These are phyloP conservation scores for Zaprionus lachaisei DNA, from an alignment of 1,140 invertebrate species.

Conservation along the genomic window DNA sequence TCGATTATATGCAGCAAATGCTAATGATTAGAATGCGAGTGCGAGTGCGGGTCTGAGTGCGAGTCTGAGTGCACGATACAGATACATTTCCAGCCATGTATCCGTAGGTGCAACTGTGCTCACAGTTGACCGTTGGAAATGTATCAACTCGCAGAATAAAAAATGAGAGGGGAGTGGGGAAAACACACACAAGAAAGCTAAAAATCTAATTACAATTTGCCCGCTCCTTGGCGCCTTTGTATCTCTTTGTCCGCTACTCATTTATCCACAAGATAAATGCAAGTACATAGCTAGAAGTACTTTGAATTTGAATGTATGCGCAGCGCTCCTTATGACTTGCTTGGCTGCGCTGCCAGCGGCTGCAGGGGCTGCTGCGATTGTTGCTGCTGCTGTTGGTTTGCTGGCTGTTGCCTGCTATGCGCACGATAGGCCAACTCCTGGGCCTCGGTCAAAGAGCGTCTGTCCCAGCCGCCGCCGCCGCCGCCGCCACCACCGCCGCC, in stretches of 20 bases:
- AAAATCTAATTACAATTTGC: constrained; percentile 77
- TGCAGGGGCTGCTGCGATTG: constrained; percentile 45
- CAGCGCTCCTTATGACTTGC: constrained; percentile 61
- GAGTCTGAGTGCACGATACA: constrained; percentile 60
- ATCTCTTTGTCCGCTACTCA: constrained; percentile 34
- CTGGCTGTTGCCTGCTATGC: constrained; percentile 78
- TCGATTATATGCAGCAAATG: constrained; percentile 71
- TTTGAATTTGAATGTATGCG: constrained; percentile 28
- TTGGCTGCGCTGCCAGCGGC: constrained; percentile 37
- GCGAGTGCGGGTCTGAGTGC: not conserved
- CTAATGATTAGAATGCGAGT: constrained; percentile 66
- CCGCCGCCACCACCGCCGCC: constrained; percentile 84
- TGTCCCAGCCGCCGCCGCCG: constrained; percentile 84
- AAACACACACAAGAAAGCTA: constrained; percentile 12
- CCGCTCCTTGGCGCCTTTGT: constrained; percentile 28
- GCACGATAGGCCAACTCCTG: constrained; percentile 89
- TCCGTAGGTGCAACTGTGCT: constrained; percentile 70
- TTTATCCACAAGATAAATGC: constrained; percentile 82
- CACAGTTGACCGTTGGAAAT: constrained; percentile 67
- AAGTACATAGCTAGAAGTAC: constrained; percentile 51
- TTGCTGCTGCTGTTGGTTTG: constrained; percentile 32
- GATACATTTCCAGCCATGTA: constrained; percentile 74
- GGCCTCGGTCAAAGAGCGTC: constrained; percentile 85
- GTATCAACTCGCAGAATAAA: constrained; percentile 55
- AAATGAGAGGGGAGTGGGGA: constrained; percentile 21